A percentile compares a stretch with the other conserved stretches of the same genome.
phyloP scores from a whole-genome alignment of 2,113 vertebrate species.

The Mesoclemmys tuberculata region DNA sequence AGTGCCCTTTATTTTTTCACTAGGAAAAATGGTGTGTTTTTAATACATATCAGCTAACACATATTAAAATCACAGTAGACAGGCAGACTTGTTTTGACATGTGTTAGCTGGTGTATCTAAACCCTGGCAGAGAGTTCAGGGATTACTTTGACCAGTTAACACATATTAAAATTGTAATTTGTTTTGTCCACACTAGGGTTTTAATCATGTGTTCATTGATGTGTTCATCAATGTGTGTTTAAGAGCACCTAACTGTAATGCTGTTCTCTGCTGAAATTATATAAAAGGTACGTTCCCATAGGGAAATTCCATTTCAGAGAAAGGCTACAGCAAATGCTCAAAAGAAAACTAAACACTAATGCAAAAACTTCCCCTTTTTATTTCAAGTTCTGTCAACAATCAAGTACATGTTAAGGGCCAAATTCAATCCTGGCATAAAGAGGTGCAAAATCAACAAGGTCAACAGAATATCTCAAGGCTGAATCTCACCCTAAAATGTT shows the following conservation, averaged over 20 bases:
- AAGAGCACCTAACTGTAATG: constrained; percentile 50
- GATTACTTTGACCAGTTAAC: background rate
- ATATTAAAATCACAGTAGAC: background rate
- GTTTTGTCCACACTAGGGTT: background rate
- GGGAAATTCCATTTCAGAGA: constrained; percentile 66
- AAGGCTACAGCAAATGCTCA: background rate
- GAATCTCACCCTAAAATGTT: constrained; percentile 15
- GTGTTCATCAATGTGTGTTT: background rate
- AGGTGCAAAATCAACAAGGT: background rate
- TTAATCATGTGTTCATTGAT: background rate
- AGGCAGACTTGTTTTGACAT: background rate
- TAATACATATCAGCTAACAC: background rate
- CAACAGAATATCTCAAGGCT: background rate
- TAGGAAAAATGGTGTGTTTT: background rate
- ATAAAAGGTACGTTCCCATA: constrained; percentile 37
- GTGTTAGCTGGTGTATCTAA: background rate
- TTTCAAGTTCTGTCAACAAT: constrained; percentile 65
- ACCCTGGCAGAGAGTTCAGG: background rate
- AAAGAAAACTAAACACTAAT: constrained; percentile 38
- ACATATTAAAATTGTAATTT: background rate
- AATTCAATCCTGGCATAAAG: background rate
- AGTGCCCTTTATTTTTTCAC: background rate
- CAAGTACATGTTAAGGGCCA: background rate
- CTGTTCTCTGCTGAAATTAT: constrained; percentile 45
- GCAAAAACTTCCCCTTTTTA: constrained; percentile 74